phyloP scores from a whole-genome alignment of 2,888 invertebrate species.

The Ernsta delagoae region DNA sequence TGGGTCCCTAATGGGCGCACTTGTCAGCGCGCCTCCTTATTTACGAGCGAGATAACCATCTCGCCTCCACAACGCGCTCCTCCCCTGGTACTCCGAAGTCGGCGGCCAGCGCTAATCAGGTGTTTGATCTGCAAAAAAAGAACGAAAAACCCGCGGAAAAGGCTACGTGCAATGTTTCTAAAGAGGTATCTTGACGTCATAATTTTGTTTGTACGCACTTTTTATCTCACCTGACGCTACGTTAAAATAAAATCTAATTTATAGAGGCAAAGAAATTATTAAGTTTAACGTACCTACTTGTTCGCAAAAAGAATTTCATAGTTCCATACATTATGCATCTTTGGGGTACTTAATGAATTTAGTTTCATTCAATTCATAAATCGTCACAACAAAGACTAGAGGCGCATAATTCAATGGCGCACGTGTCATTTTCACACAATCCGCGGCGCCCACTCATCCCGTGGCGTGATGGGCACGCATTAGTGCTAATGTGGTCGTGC shows the following conservation, averaged over 20 bases:
- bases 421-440: constrained; percentile 46
- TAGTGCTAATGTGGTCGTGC: constrained; percentile 41
- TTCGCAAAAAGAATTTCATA: no score
- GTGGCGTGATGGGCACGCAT: constrained; percentile 45
- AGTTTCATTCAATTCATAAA: constrained; percentile 23
- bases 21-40: constrained; percentile 69
- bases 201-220: not conserved
- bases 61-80: constrained; percentile 45
- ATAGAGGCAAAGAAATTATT: no score
- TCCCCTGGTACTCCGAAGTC: constrained; percentile 42
- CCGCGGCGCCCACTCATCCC: constrained; percentile 30
- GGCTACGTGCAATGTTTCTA: constrained; percentile 28
- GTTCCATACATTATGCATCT: no score
- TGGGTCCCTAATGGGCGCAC: constrained; percentile 68
- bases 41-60: constrained; percentile 73
- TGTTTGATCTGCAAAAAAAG: constrained; percentile 36
- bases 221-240: no score
- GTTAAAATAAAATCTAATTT: no score
- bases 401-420: constrained; percentile 36
- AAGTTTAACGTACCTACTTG: no score
- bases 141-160: constrained; percentile 18
- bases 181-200: not conserved
- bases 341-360: not conserved
- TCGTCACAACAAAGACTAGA: constrained; percentile 29
- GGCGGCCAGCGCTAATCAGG: constrained; percentile 38